Percentiles rank a stretch among this genome's conserved stretches.
phyloP scores from a whole-genome alignment of 2,113 vertebrate species.

The Budorcas taxicolor region DNA sequence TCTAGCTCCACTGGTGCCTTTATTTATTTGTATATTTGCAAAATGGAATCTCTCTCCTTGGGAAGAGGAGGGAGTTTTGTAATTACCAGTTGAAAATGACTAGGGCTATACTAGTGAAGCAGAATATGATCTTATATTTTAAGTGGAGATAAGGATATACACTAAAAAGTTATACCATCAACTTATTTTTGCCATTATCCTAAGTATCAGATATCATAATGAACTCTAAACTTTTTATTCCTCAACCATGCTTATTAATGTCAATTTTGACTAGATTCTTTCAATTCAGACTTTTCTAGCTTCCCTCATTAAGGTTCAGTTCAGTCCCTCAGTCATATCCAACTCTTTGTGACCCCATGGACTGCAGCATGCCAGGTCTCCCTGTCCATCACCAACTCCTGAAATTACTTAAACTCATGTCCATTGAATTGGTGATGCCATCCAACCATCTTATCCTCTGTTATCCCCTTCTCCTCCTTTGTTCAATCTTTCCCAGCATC shows the following conservation, averaged over 20 bases:
- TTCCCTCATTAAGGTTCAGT: background rate
- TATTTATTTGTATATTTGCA: slow-evolving; percentile 54
- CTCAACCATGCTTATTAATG: background rate
- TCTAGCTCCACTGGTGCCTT: background rate
- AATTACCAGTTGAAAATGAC: slow-evolving; percentile 45
- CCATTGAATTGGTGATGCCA: background rate
- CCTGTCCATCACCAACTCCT: background rate
- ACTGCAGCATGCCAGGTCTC: background rate
- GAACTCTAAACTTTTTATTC: background rate
- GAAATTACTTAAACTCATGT: background rate
- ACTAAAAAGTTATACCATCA: background rate
- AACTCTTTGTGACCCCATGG: background rate
- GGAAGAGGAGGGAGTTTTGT: background rate
- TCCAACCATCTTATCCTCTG: background rate
- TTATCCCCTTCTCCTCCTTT: background rate
- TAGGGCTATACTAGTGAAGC: background rate
- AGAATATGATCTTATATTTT: background rate
- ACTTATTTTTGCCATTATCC: background rate
- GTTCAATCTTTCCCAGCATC: background rate
- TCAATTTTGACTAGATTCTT: background rate
- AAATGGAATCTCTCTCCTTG: background rate
- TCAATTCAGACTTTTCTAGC: background rate
- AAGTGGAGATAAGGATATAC: background rate
- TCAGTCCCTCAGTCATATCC: background rate
- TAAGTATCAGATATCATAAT: background rate